These are phyloP conservation scores for Telmatochromis sp. DNA, from an alignment of 2,113 vertebrate species.

Conservation along the genomic window DNA sequence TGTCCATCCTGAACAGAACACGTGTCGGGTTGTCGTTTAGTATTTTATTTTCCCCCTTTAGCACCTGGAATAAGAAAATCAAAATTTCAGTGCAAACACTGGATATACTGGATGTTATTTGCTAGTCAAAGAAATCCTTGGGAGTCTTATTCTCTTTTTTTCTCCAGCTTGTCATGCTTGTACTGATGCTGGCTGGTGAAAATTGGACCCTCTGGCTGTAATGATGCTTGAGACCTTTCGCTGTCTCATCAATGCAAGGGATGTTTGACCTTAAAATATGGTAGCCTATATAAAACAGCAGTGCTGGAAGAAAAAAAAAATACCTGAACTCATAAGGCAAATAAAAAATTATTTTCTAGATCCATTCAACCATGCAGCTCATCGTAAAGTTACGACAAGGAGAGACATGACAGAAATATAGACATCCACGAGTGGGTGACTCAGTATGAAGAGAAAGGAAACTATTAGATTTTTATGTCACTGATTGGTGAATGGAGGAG, in stretches of 20 bases:
- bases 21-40: not conserved
- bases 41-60: not conserved
- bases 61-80: not conserved
- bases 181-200: not conserved
- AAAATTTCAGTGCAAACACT: not conserved
- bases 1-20: not conserved
- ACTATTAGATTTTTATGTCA: not conserved
- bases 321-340: not conserved
- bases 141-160: not conserved
- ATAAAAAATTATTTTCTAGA: not conserved
- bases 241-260: not conserved
- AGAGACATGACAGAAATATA: not conserved
- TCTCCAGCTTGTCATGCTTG: not conserved
- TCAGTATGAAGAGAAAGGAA: not conserved
- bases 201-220: constrained; percentile 9
- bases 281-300: not conserved
- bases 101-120: not conserved
- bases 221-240: not conserved
- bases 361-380: not conserved
- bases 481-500: not conserved
- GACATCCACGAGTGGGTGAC: not conserved
- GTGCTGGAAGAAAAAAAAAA: not conserved
- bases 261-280: not conserved
- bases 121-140: not conserved
- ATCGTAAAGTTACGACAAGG: not conserved